Base-by-base conservation (phyloP, 35 echinoderm and acorn worm genomes). In the Strongylocentrotus purpuratus region DNA sequence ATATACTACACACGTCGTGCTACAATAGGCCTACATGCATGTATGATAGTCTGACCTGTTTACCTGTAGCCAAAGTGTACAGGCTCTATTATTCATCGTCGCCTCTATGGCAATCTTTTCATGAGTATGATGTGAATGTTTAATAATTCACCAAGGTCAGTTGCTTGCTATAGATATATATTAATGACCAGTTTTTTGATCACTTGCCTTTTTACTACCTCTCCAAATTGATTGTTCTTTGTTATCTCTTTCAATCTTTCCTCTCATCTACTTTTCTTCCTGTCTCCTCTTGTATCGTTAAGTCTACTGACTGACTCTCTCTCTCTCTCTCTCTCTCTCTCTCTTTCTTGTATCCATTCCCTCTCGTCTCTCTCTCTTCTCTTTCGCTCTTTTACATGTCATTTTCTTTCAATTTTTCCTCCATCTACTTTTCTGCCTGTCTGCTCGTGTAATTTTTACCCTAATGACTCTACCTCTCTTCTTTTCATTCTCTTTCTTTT, bases 131-230 rank as follows among this genome's bases (percentile, higher is more conserved):
- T n/a, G n/a, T 78, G 22, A 78, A 78, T 89, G 87, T 46, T 89
- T 46, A 45, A 89, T 89, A 89, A 89, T 89, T 33, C 87, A 89
- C 45, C 87, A 41, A 89, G 87, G 87, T 89, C 87, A 89, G 85
- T 22, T 31, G 85, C 85, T 31, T 41, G 35, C 35, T 41, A 41
- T 41, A 41, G 35, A 41, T 41, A 55, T 86, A 41, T 41, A 55
- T 86, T 86, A 22, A 86, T 86, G 85, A 33, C 50, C 50, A 55
- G 50, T 33, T 85, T 33, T 87, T 89, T 89, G 11, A 89, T 89
- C 33, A 46, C 87, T 86, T 12, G 87, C 32, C 33, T 86, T 11
- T 89, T 89, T 89, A 15, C 87, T 89, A 18, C 33, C 32, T 4
- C 87, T 33, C 14, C 33, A 89, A 89, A 89, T 89, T 89, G 45